Evolutionary conservation across 1,140 invertebrate genomes (phyloP), one percentile per base, ranked within the genome.

Genomic region (Alviniconcha marisindica): DNA sequence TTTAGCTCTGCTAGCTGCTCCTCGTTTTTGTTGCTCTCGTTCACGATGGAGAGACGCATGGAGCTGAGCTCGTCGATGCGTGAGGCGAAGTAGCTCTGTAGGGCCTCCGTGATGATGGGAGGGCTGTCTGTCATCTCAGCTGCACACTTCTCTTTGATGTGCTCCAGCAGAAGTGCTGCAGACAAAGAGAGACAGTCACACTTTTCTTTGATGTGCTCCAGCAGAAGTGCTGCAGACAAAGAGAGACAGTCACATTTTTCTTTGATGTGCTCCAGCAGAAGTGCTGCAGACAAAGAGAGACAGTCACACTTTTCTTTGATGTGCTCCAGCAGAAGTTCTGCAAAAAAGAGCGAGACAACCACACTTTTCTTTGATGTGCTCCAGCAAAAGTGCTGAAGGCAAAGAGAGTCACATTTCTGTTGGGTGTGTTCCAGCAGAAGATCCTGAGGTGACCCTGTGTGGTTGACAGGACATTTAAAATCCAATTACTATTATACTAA

Each of bases 1-100:
- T 87, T 83, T n/a, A 88, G 83, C 54, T 85, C 85, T 66, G 83
- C 85, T 48, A 87, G 82, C 28, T 66, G 71, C 80, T 85, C 77
- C 51, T 77, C 56, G n/a, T 77, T 69, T 15, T 51, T 88, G 85
- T 63, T 87, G 84, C 38, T 81, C 85, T 63, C 74, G 51, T 24
- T 56, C 18, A 56, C 38, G 51, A 82, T 63, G 28, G 54, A 21
- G 14, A 60, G 31, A 14, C 56, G 51, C 56, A 80, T 28, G 40
- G 56, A 42, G 36, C 38, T 60, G 56, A 80, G 56, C 60, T 80
- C 78, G 31, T 80, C 56, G 28, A 80, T 69, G 56, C 78, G 78
- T 2, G 38, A 18, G n/a, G 78, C 78, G n/a, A 80, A 80, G 38
- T 80, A 80, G 40, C 78, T 54, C 56, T 80, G 78, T 18, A 80